A percentile compares a stretch with the other conserved stretches of the same genome.
Evolutionary conservation across 2,797 vertebrate species (phyloP).

Genomic region (Cyprinella venusta): DNA sequence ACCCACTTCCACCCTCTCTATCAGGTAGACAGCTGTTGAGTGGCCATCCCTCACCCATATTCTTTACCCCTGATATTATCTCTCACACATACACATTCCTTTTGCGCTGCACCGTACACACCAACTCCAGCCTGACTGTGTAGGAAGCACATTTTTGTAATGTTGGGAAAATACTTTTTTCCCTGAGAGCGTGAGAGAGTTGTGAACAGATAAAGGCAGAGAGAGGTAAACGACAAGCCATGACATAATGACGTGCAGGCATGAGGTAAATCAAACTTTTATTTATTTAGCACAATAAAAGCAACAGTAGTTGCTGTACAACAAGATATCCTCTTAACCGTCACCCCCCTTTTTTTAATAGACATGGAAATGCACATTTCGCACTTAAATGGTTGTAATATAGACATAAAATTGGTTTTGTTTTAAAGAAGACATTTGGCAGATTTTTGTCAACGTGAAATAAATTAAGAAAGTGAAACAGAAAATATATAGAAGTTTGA

Average conservation of each 20-base stretch:
- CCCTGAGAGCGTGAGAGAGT: not conserved
- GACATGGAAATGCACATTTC: too few species aligned
- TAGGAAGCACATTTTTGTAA: slow-evolving; percentile 8
- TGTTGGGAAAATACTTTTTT: not conserved
- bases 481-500: too few species aligned
- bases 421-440: too few species aligned
- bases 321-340: too few species aligned
- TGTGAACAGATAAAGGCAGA: not conserved
- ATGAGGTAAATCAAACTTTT: not conserved
- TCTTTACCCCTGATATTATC: slow-evolving; percentile 57
- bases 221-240: not conserved
- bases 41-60: slow-evolving; percentile 69
- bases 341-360: too few species aligned
- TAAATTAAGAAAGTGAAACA: too few species aligned
- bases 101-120: slow-evolving; percentile 8
- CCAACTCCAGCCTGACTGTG: slow-evolving; percentile 13
- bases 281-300: too few species aligned
- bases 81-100: slow-evolving; percentile 16
- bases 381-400: too few species aligned
- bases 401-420: too few species aligned
- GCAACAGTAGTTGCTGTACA: too few species aligned
- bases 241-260: not conserved
- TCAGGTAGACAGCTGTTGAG: slow-evolving; percentile 59
- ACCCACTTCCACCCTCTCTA: slow-evolving; percentile 57
- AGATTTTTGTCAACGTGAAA: too few species aligned